phyloP scores from a whole-genome alignment of 2,113 vertebrate species.

The Ranitomeya variabilis region DNA sequence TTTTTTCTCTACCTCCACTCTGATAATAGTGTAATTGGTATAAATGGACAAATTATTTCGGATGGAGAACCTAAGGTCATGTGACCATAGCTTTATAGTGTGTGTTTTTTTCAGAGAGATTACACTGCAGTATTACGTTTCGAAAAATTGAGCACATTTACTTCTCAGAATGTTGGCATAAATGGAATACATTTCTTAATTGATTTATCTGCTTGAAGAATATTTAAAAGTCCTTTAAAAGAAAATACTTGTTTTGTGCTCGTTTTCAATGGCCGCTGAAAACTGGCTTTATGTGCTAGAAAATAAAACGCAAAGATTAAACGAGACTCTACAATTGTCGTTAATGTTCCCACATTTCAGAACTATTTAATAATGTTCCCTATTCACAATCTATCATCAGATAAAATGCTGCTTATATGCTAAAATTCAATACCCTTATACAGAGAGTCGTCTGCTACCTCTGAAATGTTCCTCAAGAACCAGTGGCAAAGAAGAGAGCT shows the following conservation, averaged over 20 bases:
- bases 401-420: background rate
- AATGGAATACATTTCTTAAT: conserved; percentile 9
- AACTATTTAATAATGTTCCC: background rate
- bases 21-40: too few relatives aligned
- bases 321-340: background rate
- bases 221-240: background rate
- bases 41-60: too few relatives aligned
- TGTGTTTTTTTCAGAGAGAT: background rate
- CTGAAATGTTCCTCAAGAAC: background rate
- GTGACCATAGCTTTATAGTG: too few relatives aligned
- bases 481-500: too few relatives aligned
- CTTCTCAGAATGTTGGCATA: background rate
- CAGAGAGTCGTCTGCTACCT: background rate
- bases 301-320: background rate
- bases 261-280: background rate
- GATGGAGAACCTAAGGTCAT: too few relatives aligned
- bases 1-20: too few relatives aligned
- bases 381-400: background rate
- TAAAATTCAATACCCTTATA: background rate
- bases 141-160: conserved; percentile 10
- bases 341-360: background rate
- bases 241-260: background rate
- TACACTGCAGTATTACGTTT: background rate
- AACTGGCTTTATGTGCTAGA: background rate
- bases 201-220: conserved; percentile 1